phyloP scores from a whole-genome alignment of 2,113 vertebrate genomes.

The Porphyrio hochstetteri region DNA sequence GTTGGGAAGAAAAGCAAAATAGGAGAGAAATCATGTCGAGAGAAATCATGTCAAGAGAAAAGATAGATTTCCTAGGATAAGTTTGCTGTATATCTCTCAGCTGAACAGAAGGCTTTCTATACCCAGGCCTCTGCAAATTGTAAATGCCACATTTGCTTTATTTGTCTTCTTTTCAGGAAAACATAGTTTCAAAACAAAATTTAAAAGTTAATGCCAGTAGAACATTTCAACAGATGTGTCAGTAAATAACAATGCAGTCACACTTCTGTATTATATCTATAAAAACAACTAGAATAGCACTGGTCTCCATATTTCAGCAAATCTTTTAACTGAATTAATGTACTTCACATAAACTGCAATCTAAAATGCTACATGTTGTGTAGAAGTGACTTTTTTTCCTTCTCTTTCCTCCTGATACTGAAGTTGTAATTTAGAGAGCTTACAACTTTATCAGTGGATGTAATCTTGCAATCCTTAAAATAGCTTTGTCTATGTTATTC shows the following conservation, averaged over 20 bases:
- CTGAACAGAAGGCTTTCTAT: not conserved
- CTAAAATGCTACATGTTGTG: not conserved
- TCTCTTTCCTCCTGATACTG: not conserved
- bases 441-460: not conserved
- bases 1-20: not conserved
- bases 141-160: not conserved
- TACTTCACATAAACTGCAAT: not conserved
- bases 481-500: not conserved
- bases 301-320: not conserved
- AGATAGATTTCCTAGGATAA: not conserved
- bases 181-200: not conserved
- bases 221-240: not conserved
- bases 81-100: not conserved
- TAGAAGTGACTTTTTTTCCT: not conserved
- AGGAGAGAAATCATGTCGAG: not conserved
- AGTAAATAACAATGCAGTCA: not conserved
- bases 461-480: not conserved
- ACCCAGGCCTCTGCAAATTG: not conserved
- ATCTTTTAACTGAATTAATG: not conserved
- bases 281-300: not conserved
- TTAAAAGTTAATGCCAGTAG: not conserved
- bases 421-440: not conserved
- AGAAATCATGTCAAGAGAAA: slow-evolving; percentile 1
- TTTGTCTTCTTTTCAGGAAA: not conserved
- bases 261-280: not conserved